These are phyloP conservation scores for Platysternon megacephalum DNA, from an alignment of 2,113 vertebrate genomes.

Conservation along the genomic window DNA sequence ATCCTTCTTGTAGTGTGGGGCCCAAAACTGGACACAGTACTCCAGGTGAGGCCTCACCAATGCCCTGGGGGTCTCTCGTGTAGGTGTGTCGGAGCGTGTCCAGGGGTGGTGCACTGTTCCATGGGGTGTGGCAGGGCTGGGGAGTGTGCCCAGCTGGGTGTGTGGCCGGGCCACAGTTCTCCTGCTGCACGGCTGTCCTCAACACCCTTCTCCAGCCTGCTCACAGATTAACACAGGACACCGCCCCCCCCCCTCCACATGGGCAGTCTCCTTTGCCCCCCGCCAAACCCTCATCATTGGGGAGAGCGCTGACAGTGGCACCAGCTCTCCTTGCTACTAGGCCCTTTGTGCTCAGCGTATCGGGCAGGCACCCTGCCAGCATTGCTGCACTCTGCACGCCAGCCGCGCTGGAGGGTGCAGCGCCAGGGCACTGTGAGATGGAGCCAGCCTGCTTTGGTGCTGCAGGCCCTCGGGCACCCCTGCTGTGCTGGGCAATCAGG, in stretches of 20 bases:
- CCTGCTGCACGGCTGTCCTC: neutral
- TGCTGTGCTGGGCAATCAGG: too few species aligned
- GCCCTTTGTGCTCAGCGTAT: neutral
- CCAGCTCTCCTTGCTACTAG: too few species aligned
- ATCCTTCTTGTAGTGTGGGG: too few species aligned
- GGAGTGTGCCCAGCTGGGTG: neutral
- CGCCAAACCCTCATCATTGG: too few species aligned
- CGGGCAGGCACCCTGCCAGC: neutral
- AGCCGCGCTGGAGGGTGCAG: neutral
- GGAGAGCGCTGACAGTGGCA: too few species aligned
- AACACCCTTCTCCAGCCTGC: too few species aligned
- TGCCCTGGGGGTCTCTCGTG: neutral
- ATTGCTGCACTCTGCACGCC: neutral
- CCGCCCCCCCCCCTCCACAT: too few species aligned
- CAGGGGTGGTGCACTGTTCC: neutral
- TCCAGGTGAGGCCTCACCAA: too few species aligned
- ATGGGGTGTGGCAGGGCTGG: neutral
- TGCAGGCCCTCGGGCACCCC: too few species aligned
- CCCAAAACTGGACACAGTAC: too few species aligned
- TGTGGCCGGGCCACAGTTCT: neutral
- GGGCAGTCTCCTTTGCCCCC: too few species aligned
- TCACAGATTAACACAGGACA: neutral
- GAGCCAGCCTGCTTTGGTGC: neutral
- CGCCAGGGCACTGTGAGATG: neutral
- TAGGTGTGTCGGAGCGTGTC: neutral